phyloP scores from a whole-genome alignment of 2,888 invertebrate species.

The Amblyjoppa proteus region DNA sequence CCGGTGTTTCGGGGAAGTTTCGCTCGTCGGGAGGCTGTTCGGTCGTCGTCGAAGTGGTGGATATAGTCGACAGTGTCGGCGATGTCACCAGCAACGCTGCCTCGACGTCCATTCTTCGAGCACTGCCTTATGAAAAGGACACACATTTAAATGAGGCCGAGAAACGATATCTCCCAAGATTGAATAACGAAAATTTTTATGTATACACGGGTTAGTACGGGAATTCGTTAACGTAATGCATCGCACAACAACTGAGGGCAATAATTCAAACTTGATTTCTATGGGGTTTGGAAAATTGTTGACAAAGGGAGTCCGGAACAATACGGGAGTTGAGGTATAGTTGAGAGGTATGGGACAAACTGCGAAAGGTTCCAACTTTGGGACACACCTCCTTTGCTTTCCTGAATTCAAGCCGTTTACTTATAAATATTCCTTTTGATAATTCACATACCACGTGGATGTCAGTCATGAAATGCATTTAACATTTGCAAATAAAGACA shows the following conservation, averaged over 20 bases:
- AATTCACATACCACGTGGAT: not conserved
- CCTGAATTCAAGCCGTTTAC: not conserved
- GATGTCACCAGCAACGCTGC: slow-evolving; percentile 82
- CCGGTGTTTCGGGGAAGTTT: slow-evolving; percentile 75
- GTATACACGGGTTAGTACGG: not conserved
- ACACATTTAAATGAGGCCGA: not conserved
- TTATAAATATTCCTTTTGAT: not conserved
- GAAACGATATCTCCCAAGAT: not conserved
- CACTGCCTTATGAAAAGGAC: slow-evolving; percentile 40
- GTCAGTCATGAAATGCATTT: not conserved
- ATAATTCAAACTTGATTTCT: slow-evolving; percentile 60
- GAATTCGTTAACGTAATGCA: not conserved
- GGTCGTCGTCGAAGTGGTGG: slow-evolving; percentile 65
- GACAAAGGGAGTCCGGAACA: slow-evolving; percentile 56
- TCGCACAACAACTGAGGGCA: slow-evolving; percentile 28
- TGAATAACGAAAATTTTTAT: not conserved
- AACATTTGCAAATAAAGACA: not conserved
- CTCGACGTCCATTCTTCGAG: slow-evolving; percentile 81
- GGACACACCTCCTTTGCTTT: slow-evolving; percentile 47
- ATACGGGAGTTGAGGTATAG: slow-evolving; percentile 39
- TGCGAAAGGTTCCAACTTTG: slow-evolving; percentile 51
- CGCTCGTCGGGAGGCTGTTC: slow-evolving; percentile 67
- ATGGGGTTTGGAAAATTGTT: slow-evolving; percentile 55
- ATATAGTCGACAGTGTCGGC: slow-evolving; percentile 82
- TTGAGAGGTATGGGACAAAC: slow-evolving; percentile 48